Evolutionary conservation across 2,888 invertebrate genomes (phyloP), one percentile per base, ranked within the genome.

Genomic region (Rhagonycha fulva): DNA sequence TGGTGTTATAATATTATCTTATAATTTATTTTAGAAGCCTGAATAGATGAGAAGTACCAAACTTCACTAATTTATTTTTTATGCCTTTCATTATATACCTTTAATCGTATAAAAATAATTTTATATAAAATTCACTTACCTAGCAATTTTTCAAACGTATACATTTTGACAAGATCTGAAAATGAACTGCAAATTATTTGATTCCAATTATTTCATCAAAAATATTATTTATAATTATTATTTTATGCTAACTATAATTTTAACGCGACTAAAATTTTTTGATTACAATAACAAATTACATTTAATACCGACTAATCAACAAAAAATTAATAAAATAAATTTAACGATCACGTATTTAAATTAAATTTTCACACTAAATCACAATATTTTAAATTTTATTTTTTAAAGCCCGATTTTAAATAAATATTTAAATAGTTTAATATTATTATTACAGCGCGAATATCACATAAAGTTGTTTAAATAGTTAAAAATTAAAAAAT

Each of bases 401-500:
- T n/a, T 1, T 12, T 47, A n/a, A 47, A n/a, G 12, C n/a, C 47
- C 47, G 47, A 47, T 5, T 47, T 47, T 47, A n/a, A 47, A n/a
- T 47, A 47, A 47, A 47, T 47, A 47, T 47, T 47, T 47, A 47
- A 47, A n/a, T 47, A 47, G 2, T 2, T 19, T 19, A 19, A 19
- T 47, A 47, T n/a, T n/a, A 2, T 47, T 47, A 47, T 47, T 24
- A 71, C 62, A 66, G 26, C 24, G 26, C 63, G 24, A 66, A 66
- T 66, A 66, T 66, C 63, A 66, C 63, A 66, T 66, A 24, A 66
- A n/a, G n/a, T 63, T 63, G 63, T 66, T 66, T n/a, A 66, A 23
- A 24, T 66, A 66, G n/a, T 66, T 63, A 19, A 19, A 19, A 19
- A 2, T 24, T 4, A 24, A 66, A 66, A 62, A 23, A 14, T 62